phyloP scores from a whole-genome alignment of 2,888 invertebrate species.

The Pterobdella sp. region DNA sequence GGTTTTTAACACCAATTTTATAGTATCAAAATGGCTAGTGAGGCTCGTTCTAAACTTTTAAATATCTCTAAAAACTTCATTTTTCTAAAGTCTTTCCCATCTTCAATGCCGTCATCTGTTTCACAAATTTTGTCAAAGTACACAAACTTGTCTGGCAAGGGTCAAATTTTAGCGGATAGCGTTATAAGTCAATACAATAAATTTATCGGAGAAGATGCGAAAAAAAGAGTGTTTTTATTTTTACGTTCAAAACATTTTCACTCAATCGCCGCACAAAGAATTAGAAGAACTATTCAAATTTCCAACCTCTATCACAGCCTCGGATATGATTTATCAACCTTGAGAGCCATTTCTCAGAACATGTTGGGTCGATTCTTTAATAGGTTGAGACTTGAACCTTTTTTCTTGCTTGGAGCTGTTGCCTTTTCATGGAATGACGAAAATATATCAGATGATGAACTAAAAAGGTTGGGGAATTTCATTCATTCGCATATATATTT shows the following conservation, averaged over 20 bases:
- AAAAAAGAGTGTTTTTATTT: slow-evolving; percentile 23
- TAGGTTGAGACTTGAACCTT: slow-evolving; percentile 35
- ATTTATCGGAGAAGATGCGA: background rate
- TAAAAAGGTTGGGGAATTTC: slow-evolving; percentile 37
- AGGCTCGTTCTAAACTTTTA: background rate
- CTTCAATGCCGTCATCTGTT: background rate
- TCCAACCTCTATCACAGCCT: slow-evolving; percentile 41
- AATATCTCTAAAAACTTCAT: background rate
- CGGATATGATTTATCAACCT: slow-evolving; percentile 40
- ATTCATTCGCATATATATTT: background rate
- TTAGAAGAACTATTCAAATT: slow-evolving; percentile 42
- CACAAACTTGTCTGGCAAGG: background rate
- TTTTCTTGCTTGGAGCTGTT: slow-evolving; percentile 3
- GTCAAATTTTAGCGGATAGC: background rate
- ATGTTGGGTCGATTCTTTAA: slow-evolving; percentile 35
- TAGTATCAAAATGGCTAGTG: background rate
- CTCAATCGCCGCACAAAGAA: slow-evolving; percentile 42
- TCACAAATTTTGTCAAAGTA: background rate
- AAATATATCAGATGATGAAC: slow-evolving; percentile 43
- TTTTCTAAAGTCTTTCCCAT: background rate
- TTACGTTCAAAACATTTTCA: slow-evolving; percentile 43
- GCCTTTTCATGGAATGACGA: slow-evolving; percentile 45
- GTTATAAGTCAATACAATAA: background rate
- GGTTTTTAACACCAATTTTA: slow-evolving; percentile 1
- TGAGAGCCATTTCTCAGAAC: slow-evolving; percentile 38